phyloP scores from a whole-genome alignment of 1,140 invertebrate genomes.

The Sycophila sp. region DNA sequence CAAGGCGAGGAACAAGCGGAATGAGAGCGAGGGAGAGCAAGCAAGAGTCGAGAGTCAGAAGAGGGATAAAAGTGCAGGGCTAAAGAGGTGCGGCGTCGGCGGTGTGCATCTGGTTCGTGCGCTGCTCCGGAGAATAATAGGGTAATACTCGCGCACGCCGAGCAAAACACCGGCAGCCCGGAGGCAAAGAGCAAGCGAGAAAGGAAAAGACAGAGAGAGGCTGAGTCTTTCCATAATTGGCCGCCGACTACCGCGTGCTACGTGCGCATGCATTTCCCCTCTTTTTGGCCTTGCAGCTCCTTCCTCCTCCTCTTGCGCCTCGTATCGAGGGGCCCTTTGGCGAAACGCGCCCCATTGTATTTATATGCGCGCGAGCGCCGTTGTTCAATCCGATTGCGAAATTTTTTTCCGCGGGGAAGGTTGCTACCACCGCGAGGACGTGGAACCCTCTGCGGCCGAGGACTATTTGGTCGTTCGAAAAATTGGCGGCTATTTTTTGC shows the following conservation, averaged over 20 bases:
- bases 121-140: slow-evolving; percentile 54
- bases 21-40: background rate
- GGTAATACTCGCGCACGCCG: slow-evolving; percentile 46
- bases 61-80: background rate
- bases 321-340: background rate
- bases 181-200: slow-evolving; percentile 6
- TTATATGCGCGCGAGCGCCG: background rate
- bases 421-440: too few relatives aligned
- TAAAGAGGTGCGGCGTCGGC: background rate
- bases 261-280: slow-evolving; percentile 17
- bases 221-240: slow-evolving; percentile 63
- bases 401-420: background rate
- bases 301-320: background rate
- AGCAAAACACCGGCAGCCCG: slow-evolving; percentile 42
- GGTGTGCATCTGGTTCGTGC: background rate
- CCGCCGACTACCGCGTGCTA: slow-evolving; percentile 39
- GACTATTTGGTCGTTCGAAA: too few relatives aligned
- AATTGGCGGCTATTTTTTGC: too few relatives aligned
- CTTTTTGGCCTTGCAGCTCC: background rate
- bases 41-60: background rate
- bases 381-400: background rate
- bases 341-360: slow-evolving; percentile 8
- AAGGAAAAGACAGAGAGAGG: too few relatives aligned
- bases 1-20: too few relatives aligned
- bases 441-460: too few relatives aligned